A percentile compares a stretch with the other conserved stretches of the same genome.
phyloP scores from a whole-genome alignment of 2,113 vertebrate genomes.

The Aegotheles bennettii region DNA sequence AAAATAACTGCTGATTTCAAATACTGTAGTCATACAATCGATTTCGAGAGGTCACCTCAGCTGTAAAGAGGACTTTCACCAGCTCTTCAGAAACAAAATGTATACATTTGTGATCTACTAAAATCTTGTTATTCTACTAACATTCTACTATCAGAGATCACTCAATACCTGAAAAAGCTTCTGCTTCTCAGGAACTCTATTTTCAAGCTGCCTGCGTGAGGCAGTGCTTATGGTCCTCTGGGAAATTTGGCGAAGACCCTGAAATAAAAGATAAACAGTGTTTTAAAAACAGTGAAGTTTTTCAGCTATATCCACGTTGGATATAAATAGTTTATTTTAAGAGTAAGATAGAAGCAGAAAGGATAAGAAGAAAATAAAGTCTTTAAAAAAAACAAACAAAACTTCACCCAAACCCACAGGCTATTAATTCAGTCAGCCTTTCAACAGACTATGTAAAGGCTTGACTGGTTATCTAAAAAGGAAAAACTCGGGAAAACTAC shows the following conservation, averaged over 20 bases:
- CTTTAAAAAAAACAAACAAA: neutral
- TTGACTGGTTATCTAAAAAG: neutral
- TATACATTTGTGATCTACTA: neutral
- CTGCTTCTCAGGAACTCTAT: conserved; percentile 83
- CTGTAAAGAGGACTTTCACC: neutral
- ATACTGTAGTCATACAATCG: neutral
- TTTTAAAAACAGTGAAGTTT: neutral
- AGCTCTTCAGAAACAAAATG: neutral
- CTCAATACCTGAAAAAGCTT: conserved; percentile 88
- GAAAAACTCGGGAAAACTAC: neutral
- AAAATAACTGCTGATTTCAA: neutral
- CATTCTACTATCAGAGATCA: neutral
- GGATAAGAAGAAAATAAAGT: rapidly evolving
- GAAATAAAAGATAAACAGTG: neutral
- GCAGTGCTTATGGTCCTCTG: conserved; percentile 80
- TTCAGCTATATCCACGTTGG: neutral
- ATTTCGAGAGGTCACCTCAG: neutral
- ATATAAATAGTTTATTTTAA: neutral
- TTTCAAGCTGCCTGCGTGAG: conserved; percentile 76
- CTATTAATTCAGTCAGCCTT: neutral
- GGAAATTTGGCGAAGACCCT: conserved; percentile 81
- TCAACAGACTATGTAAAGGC: neutral
- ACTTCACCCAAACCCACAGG: neutral
- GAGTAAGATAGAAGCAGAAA: neutral
- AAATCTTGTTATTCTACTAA: neutral